Base-by-base conservation (phyloP, 2,113 vertebrate species). In the Cottus gobio region DNA sequence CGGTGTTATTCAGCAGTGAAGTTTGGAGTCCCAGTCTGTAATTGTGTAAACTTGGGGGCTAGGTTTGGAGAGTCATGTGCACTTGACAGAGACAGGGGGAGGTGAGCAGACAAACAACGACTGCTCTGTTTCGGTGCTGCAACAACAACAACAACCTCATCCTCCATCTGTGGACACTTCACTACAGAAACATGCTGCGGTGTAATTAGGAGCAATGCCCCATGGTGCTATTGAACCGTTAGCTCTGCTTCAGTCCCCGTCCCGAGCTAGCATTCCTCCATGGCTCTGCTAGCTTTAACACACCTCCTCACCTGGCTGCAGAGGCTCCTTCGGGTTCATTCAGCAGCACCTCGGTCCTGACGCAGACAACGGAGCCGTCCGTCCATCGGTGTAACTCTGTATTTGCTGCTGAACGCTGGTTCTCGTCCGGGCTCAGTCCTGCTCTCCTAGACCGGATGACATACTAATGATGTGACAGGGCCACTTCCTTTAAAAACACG, bases 401-500 rank as follows among this genome's bases (percentile, higher is more conserved):
- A 0, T 44, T 30, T n/a, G 54, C 80, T 52, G 57, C 70, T 57
- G 66, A 20, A 68, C 26, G 70, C 73, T 70, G 30, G 54, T 69
- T 77, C 68, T 66, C 48, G 62, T 36, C 24, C 66, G 36, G 44
- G 71, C 76, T 72, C 73, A 36, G 77, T 60, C 74, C 87, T 82
- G 77, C 70, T 69, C 79, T 85, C 85, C 74, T 80, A 89, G 80
- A 88, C 92, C 93, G 94, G 94, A 95, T 91, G 89, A 67, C 90
- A 84, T 76, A 39, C 16, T 72, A 77, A 80, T 3, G 60, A 71
- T 86, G 26, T 74, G 72, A 68, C 86, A 71, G 63, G 13, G 31
- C 24, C 60, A 94, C 90, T 95, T 95, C 95, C 94, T 88, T 79
- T 65, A 87, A 93, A 92, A 91, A 91, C 87, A 91, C 74, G 63